phyloP scores from a whole-genome alignment of 2,888 invertebrate genomes.

The Graphium colonna region DNA sequence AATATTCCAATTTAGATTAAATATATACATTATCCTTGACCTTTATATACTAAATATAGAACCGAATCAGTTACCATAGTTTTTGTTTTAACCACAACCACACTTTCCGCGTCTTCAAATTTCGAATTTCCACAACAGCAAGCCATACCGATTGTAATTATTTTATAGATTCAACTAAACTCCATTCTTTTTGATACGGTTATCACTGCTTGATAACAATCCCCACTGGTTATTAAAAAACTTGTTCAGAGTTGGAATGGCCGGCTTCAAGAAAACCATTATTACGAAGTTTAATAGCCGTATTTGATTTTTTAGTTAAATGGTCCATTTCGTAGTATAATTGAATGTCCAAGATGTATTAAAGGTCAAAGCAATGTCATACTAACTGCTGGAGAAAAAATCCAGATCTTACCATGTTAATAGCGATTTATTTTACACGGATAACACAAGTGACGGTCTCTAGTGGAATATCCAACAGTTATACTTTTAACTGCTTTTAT shows the following conservation, averaged over 20 bases:
- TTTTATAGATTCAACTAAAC: constrained; percentile 12
- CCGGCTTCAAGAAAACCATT: constrained; percentile 3
- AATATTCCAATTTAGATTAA: too few relatives aligned
- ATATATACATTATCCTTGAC: neutral
- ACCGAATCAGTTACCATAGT: constrained; percentile 20
- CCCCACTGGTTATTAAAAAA: constrained; percentile 8
- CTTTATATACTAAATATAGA: constrained; percentile 1
- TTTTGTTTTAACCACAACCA: constrained; percentile 10
- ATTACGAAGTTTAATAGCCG: neutral
- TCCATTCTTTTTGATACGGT: constrained; percentile 16
- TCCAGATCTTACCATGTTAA: constrained; percentile 55
- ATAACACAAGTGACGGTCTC: constrained; percentile 2
- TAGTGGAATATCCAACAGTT: neutral
- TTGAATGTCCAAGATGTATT: constrained; percentile 1
- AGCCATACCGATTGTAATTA: constrained; percentile 17
- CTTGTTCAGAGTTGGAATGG: constrained; percentile 2
- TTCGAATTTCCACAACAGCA: constrained; percentile 22
- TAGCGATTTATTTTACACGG: neutral
- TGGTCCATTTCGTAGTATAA: neutral
- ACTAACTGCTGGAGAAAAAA: constrained; percentile 34
- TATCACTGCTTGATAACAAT: constrained; percentile 20
- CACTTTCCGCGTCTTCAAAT: constrained; percentile 5
- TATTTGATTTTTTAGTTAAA: neutral
- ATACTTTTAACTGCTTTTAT: neutral
- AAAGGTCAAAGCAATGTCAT: constrained; percentile 72